A percentile compares a stretch with the other conserved stretches of the same genome.
phyloP scores from a whole-genome alignment of 2,113 vertebrate species.

The Xenopus laevis region DNA sequence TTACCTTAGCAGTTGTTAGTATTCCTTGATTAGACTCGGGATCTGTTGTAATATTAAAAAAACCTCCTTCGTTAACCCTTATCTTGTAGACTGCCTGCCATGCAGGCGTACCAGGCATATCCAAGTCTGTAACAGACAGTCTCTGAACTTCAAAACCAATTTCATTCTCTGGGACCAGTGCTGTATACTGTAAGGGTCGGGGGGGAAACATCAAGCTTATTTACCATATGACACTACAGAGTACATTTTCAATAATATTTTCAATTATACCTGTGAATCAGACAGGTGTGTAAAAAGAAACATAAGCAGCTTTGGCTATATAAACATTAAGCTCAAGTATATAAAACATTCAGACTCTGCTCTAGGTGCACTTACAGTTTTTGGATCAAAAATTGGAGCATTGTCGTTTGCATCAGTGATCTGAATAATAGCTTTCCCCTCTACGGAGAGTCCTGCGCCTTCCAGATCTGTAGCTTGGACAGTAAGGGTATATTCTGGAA shows the following conservation, averaged over 20 bases:
- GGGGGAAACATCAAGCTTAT: not conserved
- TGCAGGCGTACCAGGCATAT: slow-evolving; percentile 61
- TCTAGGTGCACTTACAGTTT: slow-evolving; percentile 50
- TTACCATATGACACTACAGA: too few species aligned
- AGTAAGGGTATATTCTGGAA: slow-evolving; percentile 62
- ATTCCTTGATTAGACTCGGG: slow-evolving; percentile 74
- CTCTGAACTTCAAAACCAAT: slow-evolving; percentile 53
- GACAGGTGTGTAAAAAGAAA: too few species aligned
- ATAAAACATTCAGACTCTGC: too few species aligned
- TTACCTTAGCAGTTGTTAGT: slow-evolving; percentile 75
- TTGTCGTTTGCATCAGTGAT: slow-evolving; percentile 69
- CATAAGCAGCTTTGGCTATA: too few species aligned
- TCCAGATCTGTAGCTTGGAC: slow-evolving; percentile 68
- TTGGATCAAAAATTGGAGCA: slow-evolving; percentile 57
- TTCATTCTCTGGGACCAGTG: slow-evolving; percentile 66
- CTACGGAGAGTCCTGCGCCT: slow-evolving; percentile 57
- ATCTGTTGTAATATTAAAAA: slow-evolving; percentile 70
- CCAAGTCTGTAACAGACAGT: slow-evolving; percentile 69
- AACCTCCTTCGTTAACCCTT: slow-evolving; percentile 57
- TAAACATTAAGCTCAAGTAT: too few species aligned
- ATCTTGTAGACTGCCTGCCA: slow-evolving; percentile 79
- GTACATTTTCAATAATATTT: too few species aligned
- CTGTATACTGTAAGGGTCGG: slow-evolving; percentile 61
- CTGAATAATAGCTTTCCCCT: slow-evolving; percentile 55
- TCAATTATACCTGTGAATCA: too few species aligned